Conservation (phyloP, 1,140 invertebrate genomes). For the Neotoxoptera formosana region DNA sequence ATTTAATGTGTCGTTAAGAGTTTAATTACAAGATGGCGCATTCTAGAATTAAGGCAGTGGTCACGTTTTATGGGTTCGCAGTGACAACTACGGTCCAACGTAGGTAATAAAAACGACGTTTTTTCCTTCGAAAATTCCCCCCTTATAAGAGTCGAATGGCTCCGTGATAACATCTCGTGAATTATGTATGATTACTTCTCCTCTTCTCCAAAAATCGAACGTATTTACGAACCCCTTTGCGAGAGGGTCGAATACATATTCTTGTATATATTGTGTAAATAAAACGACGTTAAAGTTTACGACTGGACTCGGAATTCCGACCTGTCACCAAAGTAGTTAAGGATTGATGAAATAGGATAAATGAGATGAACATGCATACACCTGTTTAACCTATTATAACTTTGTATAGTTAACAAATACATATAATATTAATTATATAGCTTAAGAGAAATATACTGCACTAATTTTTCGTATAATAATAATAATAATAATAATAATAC, state of each 20-base stretch:
- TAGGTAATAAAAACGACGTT: neutral
- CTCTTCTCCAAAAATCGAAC: neutral
- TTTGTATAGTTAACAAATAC: no score
- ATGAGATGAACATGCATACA: neutral
- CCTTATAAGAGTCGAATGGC: neutral
- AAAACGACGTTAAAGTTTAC: neutral
- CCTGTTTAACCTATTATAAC: no score
- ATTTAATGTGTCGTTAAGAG: conserved; percentile 51
- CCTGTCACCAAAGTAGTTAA: neutral
- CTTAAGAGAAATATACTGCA: no score
- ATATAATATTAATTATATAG: no score
- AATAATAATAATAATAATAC: no score
- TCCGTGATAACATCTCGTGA: conserved; percentile 31
- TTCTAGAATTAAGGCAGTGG: neutral
- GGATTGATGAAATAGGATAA: neutral
- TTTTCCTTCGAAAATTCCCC: conserved; percentile 6
- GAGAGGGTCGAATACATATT: neutral
- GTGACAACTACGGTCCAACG: neutral
- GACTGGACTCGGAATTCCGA: neutral
- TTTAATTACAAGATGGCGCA: conserved; percentile 51
- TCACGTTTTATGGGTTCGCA: conserved; percentile 11
- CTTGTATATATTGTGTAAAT: neutral
- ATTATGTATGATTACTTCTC: neutral
- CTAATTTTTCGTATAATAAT: no score
- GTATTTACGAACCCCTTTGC: neutral